Evolutionary conservation across 2,888 invertebrate species (phyloP), one percentile per base, ranked within the genome.

Genomic region (Gastracanthus pulcherrimus): DNA sequence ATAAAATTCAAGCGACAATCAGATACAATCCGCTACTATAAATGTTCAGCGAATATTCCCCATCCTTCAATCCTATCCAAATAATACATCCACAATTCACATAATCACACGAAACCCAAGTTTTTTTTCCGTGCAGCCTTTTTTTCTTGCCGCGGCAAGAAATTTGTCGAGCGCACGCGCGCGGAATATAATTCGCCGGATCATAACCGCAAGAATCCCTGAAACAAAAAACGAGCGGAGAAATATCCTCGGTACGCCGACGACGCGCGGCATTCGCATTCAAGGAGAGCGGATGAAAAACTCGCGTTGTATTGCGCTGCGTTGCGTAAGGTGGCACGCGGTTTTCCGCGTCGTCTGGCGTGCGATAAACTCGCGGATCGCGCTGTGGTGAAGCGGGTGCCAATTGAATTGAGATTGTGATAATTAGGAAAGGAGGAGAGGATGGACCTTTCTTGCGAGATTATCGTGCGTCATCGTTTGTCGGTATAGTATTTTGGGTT

Each of bases 261-360:
- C 36, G 41, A 3, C 6, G 31, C 29, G 19, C 11, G 64, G 67
- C 58, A 62, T 34, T 72, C 72, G 26, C 16, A 58, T 67, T 74
- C 72, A 72, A 74, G 72, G 79, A 55, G 72, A 74, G 23, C 1
- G 19, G 29, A 19, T 6, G 26, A 48, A 75, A 41, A 64, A 51
- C 2, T 13, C 23, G 38, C 11, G n/a, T 19, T 19, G 19, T 34
- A 72, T 58, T 72, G 72, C 79, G 66, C 55, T 19, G 16, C 45
- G 69, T 80, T 80, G 64, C 80, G 64, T 70, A 80, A 80, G 38
- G 36, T 16, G 13, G 38, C 58, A 55, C 60, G 55, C 36, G 66
- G 23, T 62, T 62, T 62, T 62, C 62, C 62, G 34, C 48, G 16
- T 48, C 41, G 60, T n/a, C n/a, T n/a, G 23, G 55, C 9, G n/a